These are phyloP conservation scores for Pyrochroa serraticornis DNA, from an alignment of 2,888 invertebrate species.

Conservation along the genomic window DNA sequence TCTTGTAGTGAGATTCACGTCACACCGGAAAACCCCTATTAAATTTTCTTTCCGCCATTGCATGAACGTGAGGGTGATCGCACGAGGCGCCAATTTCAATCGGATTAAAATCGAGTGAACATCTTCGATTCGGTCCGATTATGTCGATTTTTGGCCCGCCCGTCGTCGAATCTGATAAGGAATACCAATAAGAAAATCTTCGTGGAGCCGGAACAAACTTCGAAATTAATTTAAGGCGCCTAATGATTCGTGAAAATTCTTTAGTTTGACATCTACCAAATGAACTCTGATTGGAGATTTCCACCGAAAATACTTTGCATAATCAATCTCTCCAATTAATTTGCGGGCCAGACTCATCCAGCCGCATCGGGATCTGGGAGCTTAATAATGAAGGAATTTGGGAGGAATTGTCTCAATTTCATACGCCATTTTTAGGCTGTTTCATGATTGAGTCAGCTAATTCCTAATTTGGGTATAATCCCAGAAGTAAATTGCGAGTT, in stretches of 20 bases:
- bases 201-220: constrained; percentile 32
- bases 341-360: background rate
- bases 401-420: background rate
- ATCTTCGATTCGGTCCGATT: constrained; percentile 15
- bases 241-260: constrained; percentile 45
- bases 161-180: constrained; percentile 18
- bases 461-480: background rate
- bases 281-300: constrained; percentile 34
- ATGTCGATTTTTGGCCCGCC: constrained; percentile 13
- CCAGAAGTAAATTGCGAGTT: no score
- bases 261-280: constrained; percentile 40
- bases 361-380: no score
- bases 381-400: no score
- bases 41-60: background rate
- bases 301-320: constrained; percentile 32
- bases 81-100: constrained; percentile 13
- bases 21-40: background rate
- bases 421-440: background rate
- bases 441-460: background rate
- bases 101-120: constrained; percentile 3
- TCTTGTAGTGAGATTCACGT: background rate
- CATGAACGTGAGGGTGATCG: background rate
- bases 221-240: constrained; percentile 42
- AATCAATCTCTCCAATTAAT: constrained; percentile 38
- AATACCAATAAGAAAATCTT: constrained; percentile 31